Conservation (phyloP, 1,140 invertebrate species). For the Archegozetes longisetosus region DNA sequence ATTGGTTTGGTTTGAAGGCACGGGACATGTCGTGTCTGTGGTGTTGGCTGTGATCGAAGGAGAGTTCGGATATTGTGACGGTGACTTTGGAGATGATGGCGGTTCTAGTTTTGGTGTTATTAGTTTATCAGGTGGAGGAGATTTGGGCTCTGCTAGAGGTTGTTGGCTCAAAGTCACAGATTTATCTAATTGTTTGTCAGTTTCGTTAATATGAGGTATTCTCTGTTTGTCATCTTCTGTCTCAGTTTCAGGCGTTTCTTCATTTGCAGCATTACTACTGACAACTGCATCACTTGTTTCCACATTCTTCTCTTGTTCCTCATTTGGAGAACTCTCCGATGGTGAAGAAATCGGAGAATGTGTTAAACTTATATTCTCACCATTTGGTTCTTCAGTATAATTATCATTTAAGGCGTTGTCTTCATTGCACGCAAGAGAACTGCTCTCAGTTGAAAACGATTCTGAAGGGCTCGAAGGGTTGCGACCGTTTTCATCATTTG, state of each 20-base stretch:
- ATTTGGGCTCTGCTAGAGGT: neutral
- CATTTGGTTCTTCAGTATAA: slow-evolving; percentile 1
- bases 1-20: too few relatives aligned
- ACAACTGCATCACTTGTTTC: neutral
- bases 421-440: neutral
- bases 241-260: neutral
- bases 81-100: slow-evolving; percentile 12
- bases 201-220: neutral
- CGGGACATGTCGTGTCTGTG: neutral
- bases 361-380: neutral
- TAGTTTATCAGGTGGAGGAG: neutral
- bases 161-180: neutral
- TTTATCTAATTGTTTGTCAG: neutral
- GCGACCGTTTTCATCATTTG: neutral
- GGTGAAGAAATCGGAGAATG: neutral
- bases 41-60: neutral
- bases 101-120: slow-evolving; percentile 10
- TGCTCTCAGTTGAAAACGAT: neutral
- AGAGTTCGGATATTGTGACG: neutral
- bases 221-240: neutral
- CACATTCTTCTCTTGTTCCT: neutral
- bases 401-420: neutral
- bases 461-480: neutral
- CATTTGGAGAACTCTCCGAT: neutral
- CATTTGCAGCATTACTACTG: neutral